Evolutionary conservation across 2,888 invertebrate species (phyloP).

Genomic region (Exocentrus adspersus): DNA sequence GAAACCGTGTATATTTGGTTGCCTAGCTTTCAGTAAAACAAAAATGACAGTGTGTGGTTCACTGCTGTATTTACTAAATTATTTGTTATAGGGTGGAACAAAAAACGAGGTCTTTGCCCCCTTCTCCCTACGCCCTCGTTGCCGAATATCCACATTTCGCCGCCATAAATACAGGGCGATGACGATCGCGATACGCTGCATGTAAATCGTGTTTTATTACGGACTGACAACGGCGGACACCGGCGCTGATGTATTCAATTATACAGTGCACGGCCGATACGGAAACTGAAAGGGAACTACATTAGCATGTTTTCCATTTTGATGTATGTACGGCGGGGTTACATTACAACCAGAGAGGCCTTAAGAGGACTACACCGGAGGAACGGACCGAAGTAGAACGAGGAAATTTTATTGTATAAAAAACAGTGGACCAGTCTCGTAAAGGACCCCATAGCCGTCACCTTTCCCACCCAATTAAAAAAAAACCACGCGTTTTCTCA

Average conservation of each 20-base stretch:
- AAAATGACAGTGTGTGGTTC: no score
- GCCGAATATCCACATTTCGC: conserved; percentile 53
- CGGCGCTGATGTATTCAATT: conserved; percentile 38
- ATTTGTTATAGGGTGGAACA: no score
- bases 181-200: conserved; percentile 51
- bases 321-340: neutral
- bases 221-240: conserved; percentile 46
- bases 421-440: no score
- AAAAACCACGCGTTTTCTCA: conserved; percentile 30
- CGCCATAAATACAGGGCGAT: conserved; percentile 55
- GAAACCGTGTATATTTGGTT: no score
- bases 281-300: conserved; percentile 7
- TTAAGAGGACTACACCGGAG: neutral
- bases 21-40: no score
- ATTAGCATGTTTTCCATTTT: conserved; percentile 15
- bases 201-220: conserved; percentile 54
- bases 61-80: no score
- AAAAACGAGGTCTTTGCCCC: neutral
- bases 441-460: conserved; percentile 5
- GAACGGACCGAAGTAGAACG: neutral
- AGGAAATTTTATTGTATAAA: no score
- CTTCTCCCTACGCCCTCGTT: neutral
- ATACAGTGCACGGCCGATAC: conserved; percentile 29
- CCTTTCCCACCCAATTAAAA: conserved; percentile 33
- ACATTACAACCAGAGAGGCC: neutral